Conservation (phyloP, 64 coral and sea anemone genomes). For the Trachythela sp. region DNA sequence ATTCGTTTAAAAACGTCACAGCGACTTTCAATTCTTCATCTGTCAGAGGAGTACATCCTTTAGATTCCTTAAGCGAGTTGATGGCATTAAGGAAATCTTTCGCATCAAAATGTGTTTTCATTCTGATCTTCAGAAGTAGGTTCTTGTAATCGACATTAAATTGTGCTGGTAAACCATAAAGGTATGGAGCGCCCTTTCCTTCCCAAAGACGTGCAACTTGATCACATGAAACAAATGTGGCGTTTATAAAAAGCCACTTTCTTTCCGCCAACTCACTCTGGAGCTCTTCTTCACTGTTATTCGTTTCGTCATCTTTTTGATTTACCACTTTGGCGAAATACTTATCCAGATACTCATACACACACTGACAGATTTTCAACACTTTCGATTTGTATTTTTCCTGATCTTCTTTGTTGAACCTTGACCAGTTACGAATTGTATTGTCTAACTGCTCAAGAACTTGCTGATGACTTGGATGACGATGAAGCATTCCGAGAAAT, state of each 20-base stretch:
- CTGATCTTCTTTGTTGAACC: slow-evolving; percentile 33
- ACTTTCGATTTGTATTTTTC: slow-evolving; percentile 43
- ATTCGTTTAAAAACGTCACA: slow-evolving; percentile 66
- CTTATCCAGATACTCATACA: slow-evolving; percentile 71
- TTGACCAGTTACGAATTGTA: slow-evolving; percentile 38
- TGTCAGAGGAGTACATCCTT: slow-evolving; percentile 54
- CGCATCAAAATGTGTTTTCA: slow-evolving; percentile 53
- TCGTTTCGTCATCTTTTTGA: background rate
- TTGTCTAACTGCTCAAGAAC: slow-evolving; percentile 67
- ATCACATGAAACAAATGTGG: slow-evolving; percentile 60
- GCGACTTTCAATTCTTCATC: slow-evolving; percentile 59
- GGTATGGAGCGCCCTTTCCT: slow-evolving; percentile 59
- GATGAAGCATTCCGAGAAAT: slow-evolving; percentile 50
- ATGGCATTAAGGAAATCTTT: slow-evolving; percentile 72
- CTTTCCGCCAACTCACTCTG: slow-evolving; percentile 55
- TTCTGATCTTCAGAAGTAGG: slow-evolving; percentile 62
- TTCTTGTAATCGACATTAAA: slow-evolving; percentile 53
- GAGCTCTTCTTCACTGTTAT: slow-evolving; percentile 21
- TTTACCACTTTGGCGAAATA: slow-evolving; percentile 26
- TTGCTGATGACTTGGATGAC: slow-evolving; percentile 40
- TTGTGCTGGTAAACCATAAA: slow-evolving; percentile 63
- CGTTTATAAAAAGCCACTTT: slow-evolving; percentile 78
- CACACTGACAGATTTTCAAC: slow-evolving; percentile 45
- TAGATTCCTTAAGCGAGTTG: slow-evolving; percentile 53
- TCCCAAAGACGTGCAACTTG: slow-evolving; percentile 77